These are phyloP conservation scores for Pararge aegeria DNA, from an alignment of 1,140 invertebrate species.

Conservation along the genomic window DNA sequence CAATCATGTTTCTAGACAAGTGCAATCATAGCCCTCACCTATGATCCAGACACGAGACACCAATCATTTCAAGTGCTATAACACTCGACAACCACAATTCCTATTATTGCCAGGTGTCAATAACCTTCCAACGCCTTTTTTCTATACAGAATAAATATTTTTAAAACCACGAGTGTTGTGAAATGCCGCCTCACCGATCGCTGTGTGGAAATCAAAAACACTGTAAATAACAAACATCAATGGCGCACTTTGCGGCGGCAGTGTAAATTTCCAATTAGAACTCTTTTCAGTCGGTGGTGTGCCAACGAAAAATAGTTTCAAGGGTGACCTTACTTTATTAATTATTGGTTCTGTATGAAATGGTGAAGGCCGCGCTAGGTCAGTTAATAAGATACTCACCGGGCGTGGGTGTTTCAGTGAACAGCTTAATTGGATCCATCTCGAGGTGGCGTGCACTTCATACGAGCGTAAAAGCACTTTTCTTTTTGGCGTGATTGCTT, in stretches of 20 bases:
- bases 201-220: conserved; percentile 9
- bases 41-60: not conserved
- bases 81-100: not conserved
- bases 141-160: conserved; percentile 6
- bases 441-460: no score
- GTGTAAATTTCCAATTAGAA: conserved; percentile 67
- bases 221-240: conserved; percentile 9
- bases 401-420: no score
- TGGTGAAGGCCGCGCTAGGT: no score
- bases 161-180: not conserved
- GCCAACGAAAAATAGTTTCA: conserved; percentile 38
- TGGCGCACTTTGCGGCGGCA: conserved; percentile 32
- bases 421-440: no score
- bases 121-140: conserved; percentile 3
- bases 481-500: no score
- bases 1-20: no score
- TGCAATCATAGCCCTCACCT: not conserved
- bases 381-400: no score
- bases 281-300: conserved; percentile 46
- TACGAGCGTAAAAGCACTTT: no score
- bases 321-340: conserved; percentile 9
- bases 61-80: not conserved
- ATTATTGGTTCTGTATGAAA: conserved; percentile 34
- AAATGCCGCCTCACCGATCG: conserved; percentile 2
- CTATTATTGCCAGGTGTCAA: conserved; percentile 7